These are phyloP conservation scores for Heliothis subflexa DNA, from an alignment of 1,140 invertebrate genomes.

Conservation along the genomic window DNA sequence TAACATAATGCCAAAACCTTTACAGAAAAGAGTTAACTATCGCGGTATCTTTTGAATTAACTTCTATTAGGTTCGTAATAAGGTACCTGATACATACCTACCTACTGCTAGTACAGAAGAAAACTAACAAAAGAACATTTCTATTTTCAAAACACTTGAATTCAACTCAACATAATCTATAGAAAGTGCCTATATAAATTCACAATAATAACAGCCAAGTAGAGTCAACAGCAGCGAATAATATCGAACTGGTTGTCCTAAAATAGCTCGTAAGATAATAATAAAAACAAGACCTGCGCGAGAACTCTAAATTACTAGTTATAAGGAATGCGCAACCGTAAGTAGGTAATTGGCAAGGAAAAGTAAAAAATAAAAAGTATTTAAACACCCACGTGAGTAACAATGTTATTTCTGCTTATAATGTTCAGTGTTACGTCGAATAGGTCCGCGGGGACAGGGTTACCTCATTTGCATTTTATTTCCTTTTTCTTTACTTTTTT, in stretches of 20 bases:
- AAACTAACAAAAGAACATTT: too few species aligned
- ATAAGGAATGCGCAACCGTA: conserved; percentile 34
- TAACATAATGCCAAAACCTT: too few species aligned
- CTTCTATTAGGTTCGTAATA: too few species aligned
- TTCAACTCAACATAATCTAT: too few species aligned
- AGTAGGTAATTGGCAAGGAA: conserved; percentile 28
- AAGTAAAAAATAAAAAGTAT: conserved; percentile 32
- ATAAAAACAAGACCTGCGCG: conserved; percentile 7
- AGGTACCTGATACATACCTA: too few species aligned
- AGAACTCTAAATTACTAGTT: conserved; percentile 44
- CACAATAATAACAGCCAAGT: too few species aligned
- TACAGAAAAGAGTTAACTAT: too few species aligned
- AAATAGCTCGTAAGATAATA: conserved; percentile 45
- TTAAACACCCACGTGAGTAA: conserved; percentile 23
- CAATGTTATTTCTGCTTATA: conserved; percentile 36
- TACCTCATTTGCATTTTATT: conserved; percentile 39
- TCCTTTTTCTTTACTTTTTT: not conserved
- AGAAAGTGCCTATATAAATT: too few species aligned
- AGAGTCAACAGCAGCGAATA: not conserved
- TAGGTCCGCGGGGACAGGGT: conserved; percentile 1
- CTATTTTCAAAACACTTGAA: too few species aligned
- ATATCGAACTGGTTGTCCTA: conserved; percentile 33
- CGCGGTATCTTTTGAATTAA: too few species aligned
- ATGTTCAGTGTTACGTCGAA: conserved; percentile 21
- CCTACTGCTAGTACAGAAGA: too few species aligned